Percentiles rank a stretch among this genome's conserved stretches.
phyloP scores from a whole-genome alignment of 2,113 vertebrate species.

The Nyctereutes procyonoides region DNA sequence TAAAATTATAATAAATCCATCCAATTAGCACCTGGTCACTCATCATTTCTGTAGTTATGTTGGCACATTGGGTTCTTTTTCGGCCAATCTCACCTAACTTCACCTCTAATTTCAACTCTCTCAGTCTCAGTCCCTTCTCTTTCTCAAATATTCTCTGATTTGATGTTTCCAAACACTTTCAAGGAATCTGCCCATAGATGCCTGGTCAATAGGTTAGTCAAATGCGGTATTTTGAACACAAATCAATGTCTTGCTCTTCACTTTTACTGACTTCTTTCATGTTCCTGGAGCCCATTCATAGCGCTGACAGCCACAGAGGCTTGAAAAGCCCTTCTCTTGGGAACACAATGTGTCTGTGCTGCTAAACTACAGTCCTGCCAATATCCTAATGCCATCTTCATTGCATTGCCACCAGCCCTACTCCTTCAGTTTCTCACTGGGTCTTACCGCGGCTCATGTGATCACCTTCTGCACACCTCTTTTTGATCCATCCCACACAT shows the following conservation, averaged over 20 bases:
- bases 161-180: background rate
- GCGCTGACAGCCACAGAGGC: background rate
- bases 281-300: background rate
- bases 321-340: background rate
- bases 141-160: background rate
- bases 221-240: background rate
- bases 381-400: background rate
- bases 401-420: rapidly evolving
- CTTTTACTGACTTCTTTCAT: background rate
- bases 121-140: background rate
- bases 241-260: background rate
- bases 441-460: background rate
- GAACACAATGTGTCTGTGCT: background rate
- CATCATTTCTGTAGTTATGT: background rate
- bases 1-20: background rate
- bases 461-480: background rate
- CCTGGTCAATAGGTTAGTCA: background rate
- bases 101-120: background rate
- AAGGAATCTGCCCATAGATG: background rate
- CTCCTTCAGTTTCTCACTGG: rapidly evolving
- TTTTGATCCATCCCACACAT: background rate
- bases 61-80: background rate
- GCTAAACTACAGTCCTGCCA: background rate
- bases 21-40: background rate
- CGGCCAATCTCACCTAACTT: background rate